Conservation (phyloP, 2,113 vertebrate species). For the Menidia beryllina region DNA sequence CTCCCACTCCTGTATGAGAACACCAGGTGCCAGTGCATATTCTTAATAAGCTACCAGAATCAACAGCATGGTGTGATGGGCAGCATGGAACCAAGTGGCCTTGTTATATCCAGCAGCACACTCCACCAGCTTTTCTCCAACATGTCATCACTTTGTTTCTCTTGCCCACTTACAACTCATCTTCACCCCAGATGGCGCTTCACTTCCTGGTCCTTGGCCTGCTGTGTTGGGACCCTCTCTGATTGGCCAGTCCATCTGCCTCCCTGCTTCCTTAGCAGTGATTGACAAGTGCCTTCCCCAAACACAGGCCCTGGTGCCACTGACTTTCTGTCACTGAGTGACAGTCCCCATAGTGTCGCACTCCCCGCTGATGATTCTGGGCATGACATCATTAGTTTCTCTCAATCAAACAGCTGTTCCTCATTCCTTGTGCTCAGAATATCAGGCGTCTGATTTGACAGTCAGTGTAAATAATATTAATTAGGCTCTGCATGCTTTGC, state of each 20-base stretch:
- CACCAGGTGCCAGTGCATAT: slow-evolving; percentile 50
- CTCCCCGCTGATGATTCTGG: slow-evolving; percentile 69
- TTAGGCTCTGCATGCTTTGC: slow-evolving; percentile 29
- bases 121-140: slow-evolving; percentile 61
- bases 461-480: slow-evolving; percentile 59
- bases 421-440: slow-evolving; percentile 53
- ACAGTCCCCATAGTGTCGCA: slow-evolving; percentile 60
- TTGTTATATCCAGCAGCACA: slow-evolving; percentile 66
- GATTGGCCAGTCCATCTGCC: slow-evolving; percentile 77
- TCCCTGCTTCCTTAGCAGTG: slow-evolving; percentile 57
- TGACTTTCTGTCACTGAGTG: slow-evolving; percentile 67
- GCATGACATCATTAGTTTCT: slow-evolving; percentile 79
- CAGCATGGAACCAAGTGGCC: slow-evolving; percentile 73
- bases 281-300: slow-evolving; percentile 81
- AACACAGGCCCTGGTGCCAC: slow-evolving; percentile 69
- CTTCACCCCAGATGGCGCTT: slow-evolving; percentile 80
- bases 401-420: slow-evolving; percentile 71
- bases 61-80: slow-evolving; percentile 71
- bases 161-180: slow-evolving; percentile 69
- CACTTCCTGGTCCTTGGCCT: slow-evolving; percentile 79
- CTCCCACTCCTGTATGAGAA: slow-evolving; percentile 23
- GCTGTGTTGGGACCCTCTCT: slow-evolving; percentile 77
- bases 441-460: slow-evolving; percentile 42
- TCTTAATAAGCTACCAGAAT: slow-evolving; percentile 67
- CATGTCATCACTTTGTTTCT: slow-evolving; percentile 69